Evolutionary conservation across 2,797 vertebrate genomes (phyloP).

Genomic region (Enteromius mattozi): DNA sequence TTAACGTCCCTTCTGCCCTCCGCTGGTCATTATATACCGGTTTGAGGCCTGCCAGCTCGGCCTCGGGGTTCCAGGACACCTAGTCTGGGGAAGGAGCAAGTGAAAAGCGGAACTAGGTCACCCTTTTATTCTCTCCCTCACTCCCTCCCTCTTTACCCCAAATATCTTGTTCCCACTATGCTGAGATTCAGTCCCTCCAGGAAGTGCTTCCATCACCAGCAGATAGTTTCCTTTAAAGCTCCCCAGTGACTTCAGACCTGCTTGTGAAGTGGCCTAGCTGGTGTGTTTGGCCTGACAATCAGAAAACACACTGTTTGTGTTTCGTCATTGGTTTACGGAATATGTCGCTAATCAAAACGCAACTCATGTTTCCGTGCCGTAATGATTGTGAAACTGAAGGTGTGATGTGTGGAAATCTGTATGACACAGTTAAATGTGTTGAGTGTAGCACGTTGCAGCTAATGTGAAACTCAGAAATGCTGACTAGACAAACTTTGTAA

Average conservation of each 20-base stretch:
- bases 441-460: conserved; percentile 12
- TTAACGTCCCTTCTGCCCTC: conserved; percentile 50
- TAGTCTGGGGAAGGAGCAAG: conserved; percentile 64
- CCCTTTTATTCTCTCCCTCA: conserved; percentile 57
- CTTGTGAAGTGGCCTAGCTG: conserved; percentile 43
- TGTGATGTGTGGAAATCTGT: conserved; percentile 2
- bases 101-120: conserved; percentile 74
- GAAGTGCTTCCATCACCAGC: conserved; percentile 63
- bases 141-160: conserved; percentile 43
- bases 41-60: conserved; percentile 37
- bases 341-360: background rate
- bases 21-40: conserved; percentile 21
- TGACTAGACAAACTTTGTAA: conserved; percentile 11
- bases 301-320: background rate
- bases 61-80: conserved; percentile 66
- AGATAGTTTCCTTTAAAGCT: conserved; percentile 54
- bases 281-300: conserved; percentile 44
- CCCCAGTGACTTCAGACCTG: conserved; percentile 57
- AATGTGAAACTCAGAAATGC: conserved; percentile 1
- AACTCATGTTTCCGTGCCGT: background rate
- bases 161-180: conserved; percentile 56
- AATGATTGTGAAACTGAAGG: background rate
- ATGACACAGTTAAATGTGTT: conserved; percentile 26
- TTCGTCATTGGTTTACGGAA: background rate
- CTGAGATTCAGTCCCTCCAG: conserved; percentile 58